phyloP scores from a whole-genome alignment of 2,888 invertebrate genomes.

The Microplitis manilae region DNA sequence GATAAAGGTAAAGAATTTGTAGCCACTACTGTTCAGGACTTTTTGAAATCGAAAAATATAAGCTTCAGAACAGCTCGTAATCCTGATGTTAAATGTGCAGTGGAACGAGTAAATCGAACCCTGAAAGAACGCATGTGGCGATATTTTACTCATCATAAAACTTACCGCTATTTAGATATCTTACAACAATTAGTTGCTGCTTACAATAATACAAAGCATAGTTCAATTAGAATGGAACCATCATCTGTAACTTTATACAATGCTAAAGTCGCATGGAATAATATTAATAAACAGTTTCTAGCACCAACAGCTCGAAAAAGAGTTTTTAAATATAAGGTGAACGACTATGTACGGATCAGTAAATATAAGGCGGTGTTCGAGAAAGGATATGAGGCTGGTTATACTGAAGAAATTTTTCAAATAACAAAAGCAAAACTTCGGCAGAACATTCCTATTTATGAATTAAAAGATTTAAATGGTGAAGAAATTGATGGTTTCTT shows the following conservation, averaged over 20 bases:
- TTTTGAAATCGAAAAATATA: neutral
- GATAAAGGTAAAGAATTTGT: too few relatives aligned
- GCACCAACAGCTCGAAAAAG: too few relatives aligned
- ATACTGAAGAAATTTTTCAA: too few relatives aligned
- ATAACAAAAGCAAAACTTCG: neutral
- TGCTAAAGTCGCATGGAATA: neutral
- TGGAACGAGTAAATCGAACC: conserved; percentile 1
- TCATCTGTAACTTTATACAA: neutral
- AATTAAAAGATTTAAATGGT: conserved; percentile 40
- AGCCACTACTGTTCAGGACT: neutral
- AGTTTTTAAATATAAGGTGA: neutral
- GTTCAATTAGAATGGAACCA: conserved; percentile 11
- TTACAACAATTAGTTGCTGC: conserved; percentile 43
- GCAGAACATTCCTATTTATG: conserved; percentile 49
- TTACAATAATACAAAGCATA: conserved; percentile 16
- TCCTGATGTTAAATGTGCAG: conserved; percentile 10
- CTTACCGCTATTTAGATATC: neutral
- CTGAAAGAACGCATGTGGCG: conserved; percentile 17
- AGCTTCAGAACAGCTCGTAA: neutral
- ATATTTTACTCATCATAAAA: conserved; percentile 3
- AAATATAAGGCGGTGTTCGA: too few relatives aligned
- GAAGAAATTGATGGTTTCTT: conserved; percentile 44
- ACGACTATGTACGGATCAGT: too few relatives aligned
- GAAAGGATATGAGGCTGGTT: neutral
- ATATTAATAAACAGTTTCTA: too few relatives aligned